Base-by-base conservation (phyloP, 2,888 invertebrate genomes). In the Allolobophora icterica region DNA sequence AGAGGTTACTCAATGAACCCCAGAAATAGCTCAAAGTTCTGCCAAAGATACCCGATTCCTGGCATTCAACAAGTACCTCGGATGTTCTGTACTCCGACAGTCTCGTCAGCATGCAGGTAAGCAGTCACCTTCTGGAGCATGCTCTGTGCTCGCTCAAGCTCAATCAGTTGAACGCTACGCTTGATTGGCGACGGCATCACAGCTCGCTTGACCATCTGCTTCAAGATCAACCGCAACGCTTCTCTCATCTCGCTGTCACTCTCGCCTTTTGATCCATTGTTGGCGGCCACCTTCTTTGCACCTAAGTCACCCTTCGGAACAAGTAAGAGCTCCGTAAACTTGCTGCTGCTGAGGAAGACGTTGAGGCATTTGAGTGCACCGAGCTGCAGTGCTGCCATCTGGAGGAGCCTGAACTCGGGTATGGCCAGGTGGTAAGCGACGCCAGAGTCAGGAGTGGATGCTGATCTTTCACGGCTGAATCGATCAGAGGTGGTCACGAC, bases 281-380 rank as follows among this genome's bases (percentile, higher is more conserved):
- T 40, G 45, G 38, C 89, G 0, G 33, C 45, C 45, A 35, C n/a
- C 42, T 89, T 52, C 45, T 38, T 89, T 33, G 52, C 17, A 11
- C 89, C n/a, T 19, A 89, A 30, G 40, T 52, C 89, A 24, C 42
- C 38, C 40, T 89, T 95, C 1, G 96, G 96, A 17, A 96, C 96
- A 19, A 96, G 94, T 91, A 96, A 95, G 93, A 96, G 94, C 94
- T 96, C 96, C 0, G 96, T 95, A 93, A 96, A 96, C 90, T 96
- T 95, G 71, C 96, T 96, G 90, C 96, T 96, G 84, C 96, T 96
- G 40, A 97, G 94, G 52, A 97, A 95, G 8, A 95, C 94, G 91
- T 96, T 95, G 33, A 97, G 94, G 8, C 96, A 95, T 94, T 96
- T 96, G 92, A 97, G 94, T 4, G 96, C 96, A 6, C 96, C 95